Evolutionary conservation across 2,888 invertebrate species (phyloP).

Genomic region (Platycnemis pennipes): DNA sequence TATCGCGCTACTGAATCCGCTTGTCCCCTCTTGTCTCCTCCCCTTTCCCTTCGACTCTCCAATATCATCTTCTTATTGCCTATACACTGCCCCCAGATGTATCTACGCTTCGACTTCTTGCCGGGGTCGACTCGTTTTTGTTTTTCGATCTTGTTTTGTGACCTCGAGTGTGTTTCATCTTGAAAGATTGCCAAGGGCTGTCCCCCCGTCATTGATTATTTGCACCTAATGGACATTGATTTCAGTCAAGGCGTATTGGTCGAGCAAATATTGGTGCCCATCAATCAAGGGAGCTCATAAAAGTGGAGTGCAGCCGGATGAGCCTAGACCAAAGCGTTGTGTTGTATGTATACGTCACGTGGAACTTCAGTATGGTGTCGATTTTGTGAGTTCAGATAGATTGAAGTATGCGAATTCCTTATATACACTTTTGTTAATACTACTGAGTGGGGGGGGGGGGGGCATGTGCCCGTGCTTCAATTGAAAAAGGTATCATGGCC

Average conservation of each 20-base stretch:
- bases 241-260: background rate
- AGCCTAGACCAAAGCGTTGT: background rate
- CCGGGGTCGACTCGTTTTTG: background rate
- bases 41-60: background rate
- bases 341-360: background rate
- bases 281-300: background rate
- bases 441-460: too few species aligned
- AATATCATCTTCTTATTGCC: background rate
- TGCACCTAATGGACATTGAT: background rate
- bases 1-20: background rate
- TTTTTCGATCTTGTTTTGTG: conserved; percentile 23
- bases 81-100: background rate
- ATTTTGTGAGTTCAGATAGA: too few species aligned
- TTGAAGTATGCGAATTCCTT: too few species aligned
- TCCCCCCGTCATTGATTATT: background rate
- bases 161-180: conserved; percentile 6
- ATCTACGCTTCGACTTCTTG: conserved; percentile 11
- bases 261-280: background rate
- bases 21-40: background rate
- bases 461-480: too few species aligned
- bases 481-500: too few species aligned
- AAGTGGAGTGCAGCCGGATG: background rate
- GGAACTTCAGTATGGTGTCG: background rate
- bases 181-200: background rate
- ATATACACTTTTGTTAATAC: too few species aligned